phyloP scores from a whole-genome alignment of 2,888 invertebrate genomes.

The Acholoe squamosa region DNA sequence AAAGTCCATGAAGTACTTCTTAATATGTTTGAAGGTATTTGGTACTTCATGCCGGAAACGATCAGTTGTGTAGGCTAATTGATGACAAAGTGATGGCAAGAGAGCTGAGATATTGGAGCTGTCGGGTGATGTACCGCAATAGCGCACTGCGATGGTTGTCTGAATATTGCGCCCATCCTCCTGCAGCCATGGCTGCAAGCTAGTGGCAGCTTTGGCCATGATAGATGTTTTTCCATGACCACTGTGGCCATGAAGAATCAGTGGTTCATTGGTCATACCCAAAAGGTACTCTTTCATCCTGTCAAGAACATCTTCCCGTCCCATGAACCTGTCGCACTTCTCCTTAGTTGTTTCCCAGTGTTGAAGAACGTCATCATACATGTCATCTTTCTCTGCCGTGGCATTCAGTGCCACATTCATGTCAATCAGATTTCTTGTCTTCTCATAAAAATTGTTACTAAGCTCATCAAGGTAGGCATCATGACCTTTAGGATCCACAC shows the following conservation, averaged over 20 bases:
- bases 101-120: slow-evolving; percentile 65
- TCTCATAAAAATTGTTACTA: slow-evolving; percentile 72
- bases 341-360: slow-evolving; percentile 73
- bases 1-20: slow-evolving; percentile 66
- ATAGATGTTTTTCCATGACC: slow-evolving; percentile 73
- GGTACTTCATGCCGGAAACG: slow-evolving; percentile 65
- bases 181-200: slow-evolving; percentile 49
- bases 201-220: slow-evolving; percentile 66
- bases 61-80: slow-evolving; percentile 67
- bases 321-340: slow-evolving; percentile 72
- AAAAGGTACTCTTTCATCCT: slow-evolving; percentile 70
- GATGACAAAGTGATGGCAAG: slow-evolving; percentile 66
- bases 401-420: slow-evolving; percentile 69
- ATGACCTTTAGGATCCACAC: slow-evolving; percentile 73
- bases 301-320: slow-evolving; percentile 72
- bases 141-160: slow-evolving; percentile 59
- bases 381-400: slow-evolving; percentile 70
- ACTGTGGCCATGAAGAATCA: slow-evolving; percentile 76
- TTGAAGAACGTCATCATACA: slow-evolving; percentile 73
- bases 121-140: slow-evolving; percentile 65
- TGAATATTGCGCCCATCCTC: slow-evolving; percentile 49
- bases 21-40: slow-evolving; percentile 63
- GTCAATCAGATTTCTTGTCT: slow-evolving; percentile 73
- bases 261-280: slow-evolving; percentile 70
- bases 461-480: slow-evolving; percentile 73